Percentiles rank a stretch among this genome's conserved stretches.
phyloP scores from a whole-genome alignment of 2,888 invertebrate species.

The Sialis lutaria region DNA sequence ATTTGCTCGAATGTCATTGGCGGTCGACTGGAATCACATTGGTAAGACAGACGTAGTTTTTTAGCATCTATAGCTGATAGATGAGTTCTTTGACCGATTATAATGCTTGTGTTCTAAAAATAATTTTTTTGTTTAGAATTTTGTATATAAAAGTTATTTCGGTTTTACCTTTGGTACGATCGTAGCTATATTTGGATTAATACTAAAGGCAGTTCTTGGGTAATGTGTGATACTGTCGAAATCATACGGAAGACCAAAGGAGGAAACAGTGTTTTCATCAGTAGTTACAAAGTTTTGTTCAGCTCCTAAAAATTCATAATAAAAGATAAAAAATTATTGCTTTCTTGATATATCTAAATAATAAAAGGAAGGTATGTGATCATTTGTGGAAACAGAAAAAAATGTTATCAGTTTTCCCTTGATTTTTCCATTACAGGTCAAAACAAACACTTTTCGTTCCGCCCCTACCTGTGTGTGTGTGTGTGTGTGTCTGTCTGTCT shows the following conservation, averaged over 20 bases:
- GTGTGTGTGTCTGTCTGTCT: too few relatives aligned
- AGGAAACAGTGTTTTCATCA: conserved; percentile 10
- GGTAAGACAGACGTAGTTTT: not conserved
- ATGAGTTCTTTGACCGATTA: conserved; percentile 2
- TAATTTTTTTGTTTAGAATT: not conserved
- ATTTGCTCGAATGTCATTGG: too few relatives aligned
- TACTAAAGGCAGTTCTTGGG: conserved; percentile 9
- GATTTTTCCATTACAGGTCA: too few relatives aligned
- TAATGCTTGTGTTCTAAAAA: not conserved
- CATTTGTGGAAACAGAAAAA: not conserved
- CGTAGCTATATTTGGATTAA: not conserved
- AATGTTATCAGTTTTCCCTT: too few relatives aligned
- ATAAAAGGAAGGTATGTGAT: not conserved
- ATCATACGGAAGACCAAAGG: conserved; percentile 12
- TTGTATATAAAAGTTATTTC: not conserved
- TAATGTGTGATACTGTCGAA: conserved; percentile 14
- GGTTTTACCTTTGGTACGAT: conserved; percentile 1
- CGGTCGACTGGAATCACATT: not conserved
- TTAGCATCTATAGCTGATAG: not conserved
- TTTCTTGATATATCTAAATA: too few relatives aligned
- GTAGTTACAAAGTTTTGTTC: conserved; percentile 17
- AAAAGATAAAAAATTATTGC: too few relatives aligned
- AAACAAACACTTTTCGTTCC: too few relatives aligned
- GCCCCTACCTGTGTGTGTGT: too few relatives aligned
- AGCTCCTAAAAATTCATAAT: too few relatives aligned